phyloP scores from a whole-genome alignment of 2,113 vertebrate species.

The Poecilia latipinna region DNA sequence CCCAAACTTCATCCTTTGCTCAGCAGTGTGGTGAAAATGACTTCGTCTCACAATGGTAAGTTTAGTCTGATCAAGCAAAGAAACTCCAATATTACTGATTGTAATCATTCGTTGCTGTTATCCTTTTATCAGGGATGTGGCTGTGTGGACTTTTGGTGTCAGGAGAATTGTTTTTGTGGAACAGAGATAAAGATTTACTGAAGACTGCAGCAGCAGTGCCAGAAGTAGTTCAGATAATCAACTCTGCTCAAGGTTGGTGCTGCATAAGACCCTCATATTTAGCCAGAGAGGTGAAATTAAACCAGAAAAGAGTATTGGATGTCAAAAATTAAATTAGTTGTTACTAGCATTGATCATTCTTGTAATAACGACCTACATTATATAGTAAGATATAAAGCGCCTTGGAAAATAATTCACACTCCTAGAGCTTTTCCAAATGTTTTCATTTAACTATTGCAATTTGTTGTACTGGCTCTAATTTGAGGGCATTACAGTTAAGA shows the following conservation, averaged over 20 bases:
- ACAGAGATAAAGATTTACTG: slow-evolving; percentile 88
- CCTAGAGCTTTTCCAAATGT: no score
- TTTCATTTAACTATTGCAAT: no score
- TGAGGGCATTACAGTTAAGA: not conserved
- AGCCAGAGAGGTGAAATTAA: not conserved
- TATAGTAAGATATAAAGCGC: no score
- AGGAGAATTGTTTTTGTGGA: slow-evolving; percentile 94
- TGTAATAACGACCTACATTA: no score
- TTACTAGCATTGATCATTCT: not conserved
- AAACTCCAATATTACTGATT: not conserved
- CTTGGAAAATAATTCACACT: no score
- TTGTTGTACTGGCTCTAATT: not conserved
- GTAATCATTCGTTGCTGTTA: not conserved
- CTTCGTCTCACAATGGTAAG: slow-evolving; percentile 88
- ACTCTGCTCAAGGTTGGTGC: slow-evolving; percentile 76
- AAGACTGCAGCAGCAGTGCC: slow-evolving; percentile 80
- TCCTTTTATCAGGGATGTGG: slow-evolving; percentile 84
- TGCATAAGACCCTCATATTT: not conserved
- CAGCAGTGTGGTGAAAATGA: slow-evolving; percentile 83
- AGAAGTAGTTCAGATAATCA: slow-evolving; percentile 78
- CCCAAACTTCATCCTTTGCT: slow-evolving; percentile 86
- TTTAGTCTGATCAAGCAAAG: not conserved
- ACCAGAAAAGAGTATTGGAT: not conserved
- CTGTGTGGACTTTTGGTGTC: slow-evolving; percentile 86
- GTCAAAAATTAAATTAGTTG: not conserved